Evolutionary conservation across 2,888 invertebrate species (phyloP), one percentile per base, ranked within the genome.

Genomic region (Eristalis arbustorum): DNA sequence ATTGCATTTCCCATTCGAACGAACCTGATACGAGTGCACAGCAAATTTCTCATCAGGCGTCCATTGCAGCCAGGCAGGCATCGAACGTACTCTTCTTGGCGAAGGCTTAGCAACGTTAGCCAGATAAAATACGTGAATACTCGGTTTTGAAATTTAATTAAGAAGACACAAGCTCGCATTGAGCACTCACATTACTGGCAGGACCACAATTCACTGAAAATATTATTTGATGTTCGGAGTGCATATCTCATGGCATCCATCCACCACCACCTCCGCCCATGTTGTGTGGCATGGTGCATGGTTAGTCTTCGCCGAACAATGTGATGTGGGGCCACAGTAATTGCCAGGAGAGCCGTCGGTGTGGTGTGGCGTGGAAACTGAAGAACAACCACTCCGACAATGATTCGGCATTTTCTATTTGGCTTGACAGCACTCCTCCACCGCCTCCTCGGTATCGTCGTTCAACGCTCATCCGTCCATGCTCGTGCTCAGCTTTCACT

Each of bases 191-290:
- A 64, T 56, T 67, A 67, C 28, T 14, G 40, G 23, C 37, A 59
- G 23, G 25, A 28, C 40, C 49, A 25, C 61, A 73, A 42, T 75
- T 74, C n/a, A 40, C 57, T 49, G 67, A 62, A 82, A 82, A 77
- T 72, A 77, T 57, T 77, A 77, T 66, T 81, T 74, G 57, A 75
- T 81, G 63, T 75, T 81, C 69, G 57, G 63, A 81, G 69, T 61
- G 80, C 75, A 69, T 69, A 63, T 68, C 74, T 80, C 40, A 31
- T 74, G 67, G 40, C 74, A 74, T 42, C 37, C 37, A 40, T 40
- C 18, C 28, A 59, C 37, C 28, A 59, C 37, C 42, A 56, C 11
- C 63, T 18, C n/a, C 0, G 49, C 64, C 13, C 49, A 18, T 14
- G 13, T 22, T 57, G 63, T 42, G 63, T 42, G 31, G 18, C 64